Base-by-base conservation (phyloP, 2,797 vertebrate species). In the Avahi laniger region DNA sequence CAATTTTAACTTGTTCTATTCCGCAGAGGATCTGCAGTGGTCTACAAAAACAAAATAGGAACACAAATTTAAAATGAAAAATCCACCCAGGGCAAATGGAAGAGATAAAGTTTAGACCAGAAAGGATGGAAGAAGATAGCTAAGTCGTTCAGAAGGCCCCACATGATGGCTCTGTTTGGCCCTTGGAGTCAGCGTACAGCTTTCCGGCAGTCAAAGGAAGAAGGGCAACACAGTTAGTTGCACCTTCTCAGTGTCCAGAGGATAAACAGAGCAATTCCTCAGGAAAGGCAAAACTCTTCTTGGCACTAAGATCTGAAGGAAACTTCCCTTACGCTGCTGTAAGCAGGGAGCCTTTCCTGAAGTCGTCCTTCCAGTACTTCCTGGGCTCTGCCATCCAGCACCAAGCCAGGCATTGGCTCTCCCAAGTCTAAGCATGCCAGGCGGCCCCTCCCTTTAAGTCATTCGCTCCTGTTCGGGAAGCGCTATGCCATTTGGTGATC, bases 1-100 rank as follows among this genome's bases (percentile, higher is more conserved):
- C 28, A 63, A 7, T 88, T 91, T 88, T 83, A 89, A 80, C 52
- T 92, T 79, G 85, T 35, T 91, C 26, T 93, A n/a, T 57, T 83
- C 61, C 41, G 73, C 12, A 50, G 75, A 85, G 24, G 50, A 52
- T 35, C 59, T 67, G 35, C 85, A 20, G 12, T 50, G 4, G 73
- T 65, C 94, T 85, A 63, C 8, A 41, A 54, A 94, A 48, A 85
- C 22, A 52, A 91, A 91, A 80, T 7, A 65, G 28, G 17, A 52
- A 15, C 59, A 76, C 6, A 2, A 76, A 50, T 52, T 76, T 65
- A 86, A 93, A 70, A n/a, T 9, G 67, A 82, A 28, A 80, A 67
- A n/a, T 69, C n/a, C 59, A 41, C 10, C 38, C 92, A 65, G 22
- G 38, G 72, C 24, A 75, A 65, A 48, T 14, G 22, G 73, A 69